Percentiles rank a stretch among this genome's conserved stretches.
phyloP scores from a whole-genome alignment of 2,888 invertebrate species.

The Platycheirus rosarum region DNA sequence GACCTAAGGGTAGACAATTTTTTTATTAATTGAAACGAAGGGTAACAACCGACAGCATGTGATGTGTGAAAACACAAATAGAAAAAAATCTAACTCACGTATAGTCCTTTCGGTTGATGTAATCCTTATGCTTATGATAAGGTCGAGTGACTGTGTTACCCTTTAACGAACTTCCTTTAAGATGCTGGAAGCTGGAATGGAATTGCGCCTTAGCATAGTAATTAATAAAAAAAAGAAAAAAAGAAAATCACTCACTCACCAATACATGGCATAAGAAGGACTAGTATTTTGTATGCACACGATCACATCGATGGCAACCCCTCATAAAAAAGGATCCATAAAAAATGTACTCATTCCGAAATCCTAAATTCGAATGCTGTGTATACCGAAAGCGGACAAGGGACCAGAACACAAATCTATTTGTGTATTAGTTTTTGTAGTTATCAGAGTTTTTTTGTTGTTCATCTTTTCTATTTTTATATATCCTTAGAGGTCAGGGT shows the following conservation, averaged over 20 bases:
- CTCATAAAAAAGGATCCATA: slow-evolving; percentile 50
- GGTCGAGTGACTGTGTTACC: slow-evolving; percentile 58
- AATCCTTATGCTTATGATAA: slow-evolving; percentile 56
- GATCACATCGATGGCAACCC: slow-evolving; percentile 62
- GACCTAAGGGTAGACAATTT: slow-evolving; percentile 65
- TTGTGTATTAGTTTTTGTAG: slow-evolving; percentile 52
- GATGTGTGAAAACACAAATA: slow-evolving; percentile 58
- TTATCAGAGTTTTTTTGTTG: slow-evolving; percentile 26
- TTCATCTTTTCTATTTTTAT: slow-evolving; percentile 64
- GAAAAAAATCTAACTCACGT: slow-evolving; percentile 40
- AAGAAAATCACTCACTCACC: slow-evolving; percentile 55
- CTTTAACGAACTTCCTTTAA: slow-evolving; percentile 54
- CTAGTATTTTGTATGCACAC: slow-evolving; percentile 8
- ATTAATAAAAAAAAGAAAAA: slow-evolving; percentile 55
- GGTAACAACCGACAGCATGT: slow-evolving; percentile 60
- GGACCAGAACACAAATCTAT: slow-evolving; percentile 27
- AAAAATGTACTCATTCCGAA: slow-evolving; percentile 41
- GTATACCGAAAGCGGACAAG: slow-evolving; percentile 45
- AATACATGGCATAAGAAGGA: slow-evolving; percentile 27
- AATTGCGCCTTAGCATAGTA: slow-evolving; percentile 61
- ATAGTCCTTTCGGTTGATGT: slow-evolving; percentile 45
- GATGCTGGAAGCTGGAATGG: too few species aligned
- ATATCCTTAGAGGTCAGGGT: slow-evolving; percentile 72
- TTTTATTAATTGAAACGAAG: slow-evolving; percentile 73
- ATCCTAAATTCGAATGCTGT: slow-evolving; percentile 21